Evolutionary conservation across 2,888 invertebrate genomes (phyloP).

Genomic region (Suillia variegata): DNA sequence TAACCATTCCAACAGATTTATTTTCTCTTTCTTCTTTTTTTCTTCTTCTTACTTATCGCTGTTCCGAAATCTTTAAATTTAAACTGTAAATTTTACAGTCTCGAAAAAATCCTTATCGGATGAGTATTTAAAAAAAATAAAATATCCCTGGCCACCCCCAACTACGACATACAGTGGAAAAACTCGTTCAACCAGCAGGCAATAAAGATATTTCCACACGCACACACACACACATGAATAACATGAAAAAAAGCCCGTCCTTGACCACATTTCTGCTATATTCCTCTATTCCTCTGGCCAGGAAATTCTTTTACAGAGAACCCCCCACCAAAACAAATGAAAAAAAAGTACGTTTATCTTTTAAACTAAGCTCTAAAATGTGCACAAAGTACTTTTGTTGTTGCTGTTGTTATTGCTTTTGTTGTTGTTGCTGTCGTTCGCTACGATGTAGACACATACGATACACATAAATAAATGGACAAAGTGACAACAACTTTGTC

Average conservation of each 20-base stretch:
- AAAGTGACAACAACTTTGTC: constrained; percentile 45
- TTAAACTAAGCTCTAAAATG: constrained; percentile 48
- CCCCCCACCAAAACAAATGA: constrained; percentile 13
- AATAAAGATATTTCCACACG: constrained; percentile 28
- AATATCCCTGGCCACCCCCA: too few species aligned
- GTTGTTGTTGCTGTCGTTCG: neutral
- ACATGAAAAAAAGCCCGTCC: too few species aligned
- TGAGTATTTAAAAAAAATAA: too few species aligned
- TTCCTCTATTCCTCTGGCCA: too few species aligned
- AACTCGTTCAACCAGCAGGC: constrained; percentile 29
- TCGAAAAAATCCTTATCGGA: too few species aligned
- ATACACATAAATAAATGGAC: constrained; percentile 11
- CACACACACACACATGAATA: neutral
- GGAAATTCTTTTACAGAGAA: neutral
- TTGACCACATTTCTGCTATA: constrained; percentile 23
- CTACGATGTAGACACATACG: neutral
- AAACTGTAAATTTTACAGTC: neutral
- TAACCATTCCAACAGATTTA: constrained; percentile 47
- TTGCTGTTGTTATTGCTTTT: too few species aligned
- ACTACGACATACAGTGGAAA: neutral
- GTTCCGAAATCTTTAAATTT: constrained; percentile 45
- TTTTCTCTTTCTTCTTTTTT: constrained; percentile 24
- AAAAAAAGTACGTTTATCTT: constrained; percentile 30
- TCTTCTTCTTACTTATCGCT: constrained; percentile 32
- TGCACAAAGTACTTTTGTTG: constrained; percentile 44